Evolutionary conservation across 1,140 invertebrate genomes (phyloP), one percentile per base, ranked within the genome.

Genomic region (Drosophila bifasciata): DNA sequence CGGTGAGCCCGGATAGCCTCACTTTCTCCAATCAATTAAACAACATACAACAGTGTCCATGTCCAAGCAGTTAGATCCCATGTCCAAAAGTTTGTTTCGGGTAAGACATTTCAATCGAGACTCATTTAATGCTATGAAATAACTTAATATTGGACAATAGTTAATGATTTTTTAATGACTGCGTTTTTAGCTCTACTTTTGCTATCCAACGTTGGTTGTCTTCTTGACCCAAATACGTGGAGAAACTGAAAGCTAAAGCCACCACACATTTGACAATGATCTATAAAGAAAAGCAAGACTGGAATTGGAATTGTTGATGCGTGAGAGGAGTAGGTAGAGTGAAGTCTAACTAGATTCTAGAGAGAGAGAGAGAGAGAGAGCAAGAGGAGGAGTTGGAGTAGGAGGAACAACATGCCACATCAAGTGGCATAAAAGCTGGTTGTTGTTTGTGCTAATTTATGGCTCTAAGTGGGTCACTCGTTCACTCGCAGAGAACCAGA

Each of bases 1-100:
- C n/a, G n/a, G n/a, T n/a, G 25, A 28, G 19, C 19, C 66, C 57
- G 73, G 43, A 48, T 64, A 53, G 80, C 59, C 46, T 86, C 63
- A 85, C 81, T 85, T 85, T 85, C 81, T 81, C 81, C 74, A 85
- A 85, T 85, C 81, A 85, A 86, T 85, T 85, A 86, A 86, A 71
- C 81, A 53, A 55, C 73, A 85, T 84, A 66, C 81, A 53, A 55
- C 73, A 86, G 72, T 70, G 39, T 66, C 28, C 60, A 50, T 59
- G 46, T 76, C 21, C 58, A 48, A 28, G n/a, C 41, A 40, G 45
- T 39, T 53, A 28, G 21, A 8, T 62, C 25, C 49, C 21, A 19
- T 61, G 50, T 58, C 43, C 62, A 51, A 55, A 13, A 49, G 51
- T 58, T n/a, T 64, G 28, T 45, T 16, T 46, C 7, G 56, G 28